Conservation (phyloP, 1,140 invertebrate genomes). For the Araneus ventricosus region DNA sequence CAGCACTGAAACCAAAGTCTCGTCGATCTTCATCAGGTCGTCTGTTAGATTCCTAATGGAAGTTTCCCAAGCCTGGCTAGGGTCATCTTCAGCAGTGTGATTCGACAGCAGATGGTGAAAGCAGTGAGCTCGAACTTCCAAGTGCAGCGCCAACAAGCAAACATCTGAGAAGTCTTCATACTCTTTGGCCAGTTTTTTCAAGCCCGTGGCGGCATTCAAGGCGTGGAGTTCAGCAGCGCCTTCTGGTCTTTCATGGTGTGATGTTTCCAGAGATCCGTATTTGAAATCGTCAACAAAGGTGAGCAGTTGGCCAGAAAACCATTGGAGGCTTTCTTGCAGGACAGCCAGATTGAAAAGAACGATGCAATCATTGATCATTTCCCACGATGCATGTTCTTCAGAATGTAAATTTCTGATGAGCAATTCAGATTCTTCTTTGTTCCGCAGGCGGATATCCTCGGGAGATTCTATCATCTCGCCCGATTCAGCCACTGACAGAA, state of each 20-base stretch:
- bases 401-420: constrained; percentile 90
- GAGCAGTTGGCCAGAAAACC: constrained; percentile 41
- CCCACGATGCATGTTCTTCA: constrained; percentile 89
- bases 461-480: constrained; percentile 80
- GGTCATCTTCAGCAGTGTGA: constrained; percentile 78
- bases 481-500: constrained; percentile 81
- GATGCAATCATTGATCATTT: constrained; percentile 89
- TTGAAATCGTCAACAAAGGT: neutral
- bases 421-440: constrained; percentile 94
- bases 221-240: neutral
- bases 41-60: constrained; percentile 90
- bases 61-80: constrained; percentile 88
- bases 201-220: neutral
- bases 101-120: constrained; percentile 90
- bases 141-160: constrained; percentile 92
- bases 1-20: constrained; percentile 87
- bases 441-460: constrained; percentile 89
- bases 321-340: constrained; percentile 89
- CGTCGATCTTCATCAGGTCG: constrained; percentile 89
- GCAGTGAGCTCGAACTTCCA: constrained; percentile 95
- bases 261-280: neutral
- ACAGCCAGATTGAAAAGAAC: constrained; percentile 91
- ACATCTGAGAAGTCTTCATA: constrained; percentile 94
- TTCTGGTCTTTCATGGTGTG: neutral
- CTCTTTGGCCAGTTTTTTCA: constrained; percentile 86